Evolutionary conservation across 2,888 invertebrate genomes (phyloP), one percentile per base, ranked within the genome.

Genomic region (Deilephila elpenor): DNA sequence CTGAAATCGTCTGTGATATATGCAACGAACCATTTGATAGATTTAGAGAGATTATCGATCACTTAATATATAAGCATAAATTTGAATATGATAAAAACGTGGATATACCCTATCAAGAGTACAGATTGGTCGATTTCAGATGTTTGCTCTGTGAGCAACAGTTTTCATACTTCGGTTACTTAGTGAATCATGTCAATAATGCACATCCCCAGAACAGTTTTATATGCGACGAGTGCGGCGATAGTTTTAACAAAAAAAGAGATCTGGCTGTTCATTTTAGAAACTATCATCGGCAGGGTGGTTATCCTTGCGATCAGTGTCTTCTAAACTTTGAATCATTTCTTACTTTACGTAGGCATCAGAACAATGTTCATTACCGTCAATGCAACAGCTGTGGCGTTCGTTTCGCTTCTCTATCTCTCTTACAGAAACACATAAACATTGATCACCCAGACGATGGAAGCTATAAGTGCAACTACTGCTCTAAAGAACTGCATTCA

Each of bases 141-240:
- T 94, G 94, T 76, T 76, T 89, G 20, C 78, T 83, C 14, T 94
- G 94, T 71, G 87, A 86, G 0, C 83, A 89, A 72, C 84, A 85
- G 71, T 93, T 93, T 62, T 78, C 83, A 0, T 87, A 88, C 59
- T 93, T 93, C 71, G 88, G 87, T 0, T 84, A 86, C 75, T 82
- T 94, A n/a, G 84, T 89, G 3, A 86, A 82, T 59, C 93, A 93
- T 73, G 89, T 91, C 0, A 91, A 90, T 53, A 83, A 80, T 0
- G 77, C 75, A 14, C 93, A 93, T 76, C 87, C 91, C 0, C 86
- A 85, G 37, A 89, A 89, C 64, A 86, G 82, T 74, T 91, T 87
- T 25, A 84, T 89, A 53, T 94, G 93, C 72, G 84, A 91, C 61
- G 88, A 90, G 64, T 94, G 93, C 76, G 91, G 89, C 0, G 82